Evolutionary conservation across 2,797 vertebrate genomes (phyloP), one percentile per base, ranked within the genome.

Genomic region (Choloepus didactylus): DNA sequence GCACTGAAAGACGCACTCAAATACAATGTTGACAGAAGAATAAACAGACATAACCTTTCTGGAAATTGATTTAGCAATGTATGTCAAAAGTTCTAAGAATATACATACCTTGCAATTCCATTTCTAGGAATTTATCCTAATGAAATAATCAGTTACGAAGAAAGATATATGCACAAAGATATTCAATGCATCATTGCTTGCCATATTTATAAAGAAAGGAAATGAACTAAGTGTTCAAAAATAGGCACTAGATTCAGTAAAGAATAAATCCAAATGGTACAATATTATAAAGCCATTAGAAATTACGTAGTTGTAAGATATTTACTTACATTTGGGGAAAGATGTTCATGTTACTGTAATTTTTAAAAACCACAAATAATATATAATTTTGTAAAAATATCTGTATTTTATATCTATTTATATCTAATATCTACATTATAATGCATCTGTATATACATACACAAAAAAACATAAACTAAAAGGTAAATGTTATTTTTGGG

Each of bases 101-200:
- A 81, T 5, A 70, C 1, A 87, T n/a, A 85, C 29, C 14, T 38
- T 91, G 66, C 19, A 44, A 51, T 93, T 94, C 86, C 54, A 96
- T 59, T 38, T 93, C 75, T 95, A 89, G 84, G 44, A 92, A 93
- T 81, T 59, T 84, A 95, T 91, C 5, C 27, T 88, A 73, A 93
- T 69, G 82, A 91, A 88, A 79, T 62, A 88, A 79, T 79, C 59
- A 82, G 31, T 91, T 77, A 76, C 46, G 16, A 60, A 89, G 51
- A 79, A 80, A 90, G n/a, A 79, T 38, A 70, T 5, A 79, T 3
- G 19, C 31, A 29, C 64, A 87, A 66, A 94, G 38, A 41, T 41
- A 76, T 25, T 56, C 73, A 75, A 46, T 38, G 18, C 15, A 79
- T n/a, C 67, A 90, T 10, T 90, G 16, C 5, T 87, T 92, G 44